phyloP scores from a whole-genome alignment of 2,888 invertebrate genomes.

The Ethmia dodecea region DNA sequence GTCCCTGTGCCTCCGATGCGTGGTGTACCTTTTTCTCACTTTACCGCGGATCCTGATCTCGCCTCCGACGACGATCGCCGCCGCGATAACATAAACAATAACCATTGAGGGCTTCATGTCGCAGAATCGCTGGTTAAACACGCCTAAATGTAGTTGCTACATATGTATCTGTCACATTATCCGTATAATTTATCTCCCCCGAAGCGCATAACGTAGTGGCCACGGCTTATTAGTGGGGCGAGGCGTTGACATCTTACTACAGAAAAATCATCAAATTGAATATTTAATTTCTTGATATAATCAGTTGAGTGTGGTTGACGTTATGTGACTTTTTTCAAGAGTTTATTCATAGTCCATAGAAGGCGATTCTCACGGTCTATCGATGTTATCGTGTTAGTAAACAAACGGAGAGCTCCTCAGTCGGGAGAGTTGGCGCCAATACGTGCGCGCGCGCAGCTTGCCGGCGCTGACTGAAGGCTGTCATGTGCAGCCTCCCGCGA shows the following conservation, averaged over 20 bases:
- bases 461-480: conserved; percentile 69
- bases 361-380: conserved; percentile 35
- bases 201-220: conserved; percentile 51
- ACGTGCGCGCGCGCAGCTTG: conserved; percentile 68
- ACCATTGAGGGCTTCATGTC: conserved; percentile 59
- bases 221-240: conserved; percentile 53
- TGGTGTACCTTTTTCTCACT: conserved; percentile 64
- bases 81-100: conserved; percentile 64
- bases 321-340: conserved; percentile 30
- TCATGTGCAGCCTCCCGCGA: conserved; percentile 54
- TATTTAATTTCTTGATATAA: conserved; percentile 41
- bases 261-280: conserved; percentile 52
- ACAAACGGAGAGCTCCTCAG: conserved; percentile 39
- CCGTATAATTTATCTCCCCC: conserved; percentile 58
- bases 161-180: conserved; percentile 73
- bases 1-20: conserved; percentile 59
- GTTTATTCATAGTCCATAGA: conserved; percentile 28
- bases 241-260: conserved; percentile 65
- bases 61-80: conserved; percentile 57
- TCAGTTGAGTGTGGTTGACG: conserved; percentile 30
- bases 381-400: conserved; percentile 50
- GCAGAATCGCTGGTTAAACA: conserved; percentile 50
- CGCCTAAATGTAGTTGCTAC: conserved; percentile 49
- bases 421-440: conserved; percentile 27
- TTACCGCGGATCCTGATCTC: conserved; percentile 68